Base-by-base conservation (phyloP, 1,140 invertebrate species). In the Scaptomyza montana region DNA sequence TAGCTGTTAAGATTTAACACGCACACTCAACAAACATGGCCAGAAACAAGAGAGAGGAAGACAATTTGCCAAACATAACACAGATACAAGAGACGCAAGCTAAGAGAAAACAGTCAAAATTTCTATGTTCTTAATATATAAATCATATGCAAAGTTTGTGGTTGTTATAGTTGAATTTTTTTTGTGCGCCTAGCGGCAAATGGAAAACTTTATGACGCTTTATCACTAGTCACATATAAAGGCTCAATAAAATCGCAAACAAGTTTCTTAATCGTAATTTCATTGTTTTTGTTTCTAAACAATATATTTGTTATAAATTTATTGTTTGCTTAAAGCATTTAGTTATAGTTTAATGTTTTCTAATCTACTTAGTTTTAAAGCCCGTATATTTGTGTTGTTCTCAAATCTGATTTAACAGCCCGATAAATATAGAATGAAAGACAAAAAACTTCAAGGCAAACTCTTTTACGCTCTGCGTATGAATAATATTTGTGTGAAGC, bases 1-100 rank as follows among this genome's bases (percentile, higher is more conserved):
- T 89, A 68, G 82, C 84, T 87, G 84, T 82, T 73, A 89, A 87
- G 84, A 89, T 81, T 86, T 86, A 87, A 79, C 66, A 86, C 51
- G 68, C 68, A 66, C 61, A 53, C 9, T 7, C 13, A 50, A 70
- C 43, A 49, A 19, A 21, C 41, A 49, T 10, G 46, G 10, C 16
- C 12, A 57, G 53, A 47, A 65, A 65, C 49, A 3, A 1, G 8
- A 16, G 55, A 36, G 33, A 36, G 8, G 30, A 45, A 16, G 69
- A 57, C 68, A 71, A 57, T 49, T 69, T 16, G 47, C 25, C 33
- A 36, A 8, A 36, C 33, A 36, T 33, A 36, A 36, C 33, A 36
- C 33, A 30, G 30, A 25, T 2, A 7, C 30, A 36, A 21, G 28
- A 6, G 13, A 33, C 33, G 8, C 6, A 2, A 36, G 33, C 33